Evolutionary conservation across 2,113 vertebrate genomes (phyloP).

Genomic region (Scopus umbretta): DNA sequence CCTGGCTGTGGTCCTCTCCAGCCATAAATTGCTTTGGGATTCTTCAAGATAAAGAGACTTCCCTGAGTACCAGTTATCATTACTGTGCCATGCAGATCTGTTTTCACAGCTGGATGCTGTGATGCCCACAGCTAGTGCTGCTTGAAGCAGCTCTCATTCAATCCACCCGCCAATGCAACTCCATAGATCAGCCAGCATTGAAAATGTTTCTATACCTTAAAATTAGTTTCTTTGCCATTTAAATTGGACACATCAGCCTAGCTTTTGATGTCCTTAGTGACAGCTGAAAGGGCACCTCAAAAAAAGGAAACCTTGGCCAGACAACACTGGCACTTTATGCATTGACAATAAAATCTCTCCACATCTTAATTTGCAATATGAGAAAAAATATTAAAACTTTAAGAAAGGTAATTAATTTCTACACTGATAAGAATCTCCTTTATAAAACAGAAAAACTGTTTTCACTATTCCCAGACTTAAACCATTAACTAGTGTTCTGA

Average conservation of each 20-base stretch:
- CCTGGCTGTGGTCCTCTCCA: neutral
- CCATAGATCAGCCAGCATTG: neutral
- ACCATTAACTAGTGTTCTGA: neutral
- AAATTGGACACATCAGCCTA: constrained; percentile 4
- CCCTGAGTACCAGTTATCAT: neutral
- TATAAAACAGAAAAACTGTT: neutral
- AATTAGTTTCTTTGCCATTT: constrained; percentile 21
- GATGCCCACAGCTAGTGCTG: constrained; percentile 21
- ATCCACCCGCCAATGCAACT: constrained; percentile 41
- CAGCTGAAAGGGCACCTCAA: constrained; percentile 10
- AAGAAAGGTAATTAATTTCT: constrained; percentile 41
- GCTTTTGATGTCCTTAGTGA: constrained; percentile 23
- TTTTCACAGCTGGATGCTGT: constrained; percentile 36
- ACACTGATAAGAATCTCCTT: constrained; percentile 28
- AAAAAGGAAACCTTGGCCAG: neutral
- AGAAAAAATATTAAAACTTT: constrained; percentile 37
- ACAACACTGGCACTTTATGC: neutral
- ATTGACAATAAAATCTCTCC: constrained; percentile 13
- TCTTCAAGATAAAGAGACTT: neutral
- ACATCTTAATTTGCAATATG: constrained; percentile 20
- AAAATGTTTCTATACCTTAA: neutral
- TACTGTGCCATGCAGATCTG: neutral
- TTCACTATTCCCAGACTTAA: neutral
- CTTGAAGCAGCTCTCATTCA: constrained; percentile 45
- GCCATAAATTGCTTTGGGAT: neutral